Conservation (phyloP, 2,113 vertebrate genomes). For the Baryphthengus martii region DNA sequence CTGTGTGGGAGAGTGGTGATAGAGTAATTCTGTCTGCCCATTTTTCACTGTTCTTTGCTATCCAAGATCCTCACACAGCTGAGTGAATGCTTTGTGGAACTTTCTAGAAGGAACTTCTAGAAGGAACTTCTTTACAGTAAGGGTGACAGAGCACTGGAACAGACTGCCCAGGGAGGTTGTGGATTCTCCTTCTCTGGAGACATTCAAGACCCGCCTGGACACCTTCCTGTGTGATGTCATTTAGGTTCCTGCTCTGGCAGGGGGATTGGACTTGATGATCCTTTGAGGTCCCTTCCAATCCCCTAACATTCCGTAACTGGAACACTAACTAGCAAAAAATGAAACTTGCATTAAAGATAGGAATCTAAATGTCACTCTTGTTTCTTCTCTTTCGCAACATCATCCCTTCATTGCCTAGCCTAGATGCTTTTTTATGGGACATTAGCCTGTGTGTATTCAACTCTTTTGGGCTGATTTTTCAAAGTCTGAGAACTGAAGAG, state of each 20-base stretch:
- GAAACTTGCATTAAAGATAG: not conserved
- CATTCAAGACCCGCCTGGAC: no score
- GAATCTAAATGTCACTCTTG: not conserved
- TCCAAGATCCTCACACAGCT: not conserved
- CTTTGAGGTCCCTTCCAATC: no score
- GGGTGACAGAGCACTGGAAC: no score
- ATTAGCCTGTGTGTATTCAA: not conserved
- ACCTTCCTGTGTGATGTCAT: no score
- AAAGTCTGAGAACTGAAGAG: not conserved
- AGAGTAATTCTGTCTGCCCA: not conserved
- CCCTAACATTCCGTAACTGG: no score
- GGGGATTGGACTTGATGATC: no score
- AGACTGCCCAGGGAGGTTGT: no score
- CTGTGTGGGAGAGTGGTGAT: not conserved
- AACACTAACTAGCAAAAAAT: not conserved
- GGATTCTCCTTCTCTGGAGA: no score
- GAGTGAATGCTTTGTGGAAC: not conserved
- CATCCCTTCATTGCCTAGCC: not conserved
- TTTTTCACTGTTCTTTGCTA: not conserved
- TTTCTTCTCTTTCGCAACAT: not conserved
- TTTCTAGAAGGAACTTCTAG: no score
- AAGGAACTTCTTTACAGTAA: no score
- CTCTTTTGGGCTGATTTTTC: not conserved
- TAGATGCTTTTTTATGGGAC: not conserved
- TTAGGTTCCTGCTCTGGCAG: no score